phyloP scores from a whole-genome alignment of 1,140 invertebrate species.

The Scaptomyza hsui region DNA sequence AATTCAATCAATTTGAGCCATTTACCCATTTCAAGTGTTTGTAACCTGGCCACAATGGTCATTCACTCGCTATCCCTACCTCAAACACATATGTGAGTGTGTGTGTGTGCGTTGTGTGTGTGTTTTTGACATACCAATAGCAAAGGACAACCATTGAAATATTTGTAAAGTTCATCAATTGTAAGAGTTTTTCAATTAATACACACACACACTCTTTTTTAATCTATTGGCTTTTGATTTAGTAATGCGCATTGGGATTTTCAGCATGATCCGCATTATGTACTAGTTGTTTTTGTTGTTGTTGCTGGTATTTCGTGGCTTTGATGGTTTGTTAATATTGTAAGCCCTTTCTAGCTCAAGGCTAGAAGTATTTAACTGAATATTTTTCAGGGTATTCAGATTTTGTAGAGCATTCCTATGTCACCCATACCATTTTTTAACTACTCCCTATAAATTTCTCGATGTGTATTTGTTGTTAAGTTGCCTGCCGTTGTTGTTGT shows the following conservation, averaged over 20 bases:
- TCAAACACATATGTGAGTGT: background rate
- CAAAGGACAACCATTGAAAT: slow-evolving; percentile 51
- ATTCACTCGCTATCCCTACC: slow-evolving; percentile 19
- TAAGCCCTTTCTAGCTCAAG: slow-evolving; percentile 27
- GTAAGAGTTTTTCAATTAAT: slow-evolving; percentile 60
- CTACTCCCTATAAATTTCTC: slow-evolving; percentile 30
- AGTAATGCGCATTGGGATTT: slow-evolving; percentile 41
- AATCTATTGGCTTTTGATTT: slow-evolving; percentile 44
- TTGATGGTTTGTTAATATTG: slow-evolving; percentile 43
- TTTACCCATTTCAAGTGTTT: slow-evolving; percentile 61
- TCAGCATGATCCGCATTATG: slow-evolving; percentile 24
- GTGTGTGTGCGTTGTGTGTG: slow-evolving; percentile 7
- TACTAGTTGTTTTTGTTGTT: slow-evolving; percentile 8
- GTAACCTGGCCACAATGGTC: slow-evolving; percentile 44
- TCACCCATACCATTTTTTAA: too few relatives aligned
- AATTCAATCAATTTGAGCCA: slow-evolving; percentile 82
- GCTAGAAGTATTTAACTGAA: too few relatives aligned
- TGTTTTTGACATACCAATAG: slow-evolving; percentile 53
- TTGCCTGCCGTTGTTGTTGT: slow-evolving; percentile 9
- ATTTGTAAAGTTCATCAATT: slow-evolving; percentile 58
- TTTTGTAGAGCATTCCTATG: slow-evolving; percentile 2
- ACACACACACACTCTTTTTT: slow-evolving; percentile 29
- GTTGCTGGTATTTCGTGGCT: slow-evolving; percentile 9
- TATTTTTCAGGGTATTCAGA: too few relatives aligned
- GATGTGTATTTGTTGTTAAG: slow-evolving; percentile 25